phyloP scores from a whole-genome alignment of 2,113 vertebrate species.

The Callopanchax toddi region DNA sequence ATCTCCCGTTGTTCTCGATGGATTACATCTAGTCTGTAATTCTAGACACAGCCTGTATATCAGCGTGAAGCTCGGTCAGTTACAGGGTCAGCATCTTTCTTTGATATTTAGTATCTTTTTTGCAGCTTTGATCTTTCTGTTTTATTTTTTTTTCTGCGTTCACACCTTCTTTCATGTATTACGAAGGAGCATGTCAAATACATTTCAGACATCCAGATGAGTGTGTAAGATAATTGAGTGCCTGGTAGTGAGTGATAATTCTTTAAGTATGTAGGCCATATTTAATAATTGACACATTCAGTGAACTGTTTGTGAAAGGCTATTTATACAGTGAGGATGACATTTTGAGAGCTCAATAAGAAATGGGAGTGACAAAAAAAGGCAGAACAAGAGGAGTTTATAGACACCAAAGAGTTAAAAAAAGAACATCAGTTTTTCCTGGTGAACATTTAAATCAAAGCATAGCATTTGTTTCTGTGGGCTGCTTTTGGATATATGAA shows the following conservation, averaged over 20 bases:
- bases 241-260: constrained; percentile 30
- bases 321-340: constrained; percentile 8
- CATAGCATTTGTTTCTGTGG: too few relatives aligned
- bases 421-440: too few relatives aligned
- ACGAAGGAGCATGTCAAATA: constrained; percentile 33
- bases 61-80: constrained; percentile 37
- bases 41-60: constrained; percentile 16
- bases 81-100: constrained; percentile 39
- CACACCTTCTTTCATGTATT: constrained; percentile 35
- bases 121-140: constrained; percentile 31
- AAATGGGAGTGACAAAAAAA: not conserved
- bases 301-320: constrained; percentile 14
- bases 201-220: constrained; percentile 27
- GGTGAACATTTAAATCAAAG: too few relatives aligned
- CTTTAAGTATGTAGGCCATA: constrained; percentile 4
- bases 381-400: not conserved
- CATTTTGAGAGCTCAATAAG: constrained; percentile 17
- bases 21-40: constrained; percentile 29
- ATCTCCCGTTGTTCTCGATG: constrained; percentile 25
- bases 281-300: constrained; percentile 21
- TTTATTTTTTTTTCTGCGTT: constrained; percentile 15
- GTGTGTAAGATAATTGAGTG: constrained; percentile 25
- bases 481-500: too few relatives aligned
- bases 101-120: constrained; percentile 38
- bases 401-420: not conserved